Conservation (phyloP, 2,888 invertebrate species). For the Drosophila meridiana region DNA sequence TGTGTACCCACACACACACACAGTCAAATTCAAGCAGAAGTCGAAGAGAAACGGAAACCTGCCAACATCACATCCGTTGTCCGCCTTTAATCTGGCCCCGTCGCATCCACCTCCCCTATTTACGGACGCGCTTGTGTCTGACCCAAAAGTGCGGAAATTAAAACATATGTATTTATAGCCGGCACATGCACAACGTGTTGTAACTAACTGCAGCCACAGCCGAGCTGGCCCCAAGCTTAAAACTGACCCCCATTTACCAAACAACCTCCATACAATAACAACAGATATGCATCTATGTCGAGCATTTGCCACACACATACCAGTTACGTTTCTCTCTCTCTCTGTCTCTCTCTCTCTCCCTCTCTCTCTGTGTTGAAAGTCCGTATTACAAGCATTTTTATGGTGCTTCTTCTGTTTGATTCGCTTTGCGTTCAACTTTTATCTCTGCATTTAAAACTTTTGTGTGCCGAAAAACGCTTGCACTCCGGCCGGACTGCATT, state of each 20-base stretch:
- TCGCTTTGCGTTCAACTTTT: constrained; percentile 49
- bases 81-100: constrained; percentile 69
- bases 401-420: constrained; percentile 42
- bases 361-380: constrained; percentile 28
- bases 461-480: constrained; percentile 54
- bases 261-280: constrained; percentile 51
- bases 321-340: neutral
- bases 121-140: constrained; percentile 49
- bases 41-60: constrained; percentile 62
- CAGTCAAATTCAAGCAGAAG: constrained; percentile 29
- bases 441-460: constrained; percentile 35
- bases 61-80: constrained; percentile 69
- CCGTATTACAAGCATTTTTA: constrained; percentile 57
- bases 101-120: constrained; percentile 18
- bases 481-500: constrained; percentile 45
- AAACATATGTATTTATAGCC: constrained; percentile 80
- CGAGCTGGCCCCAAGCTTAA: constrained; percentile 62
- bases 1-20: constrained; percentile 12
- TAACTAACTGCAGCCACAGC: constrained; percentile 50
- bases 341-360: neutral
- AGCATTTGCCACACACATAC: constrained; percentile 21
- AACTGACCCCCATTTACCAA: constrained; percentile 61
- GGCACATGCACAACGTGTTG: constrained; percentile 57
- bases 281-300: constrained; percentile 58
- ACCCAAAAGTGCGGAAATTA: constrained; percentile 81